phyloP scores from a whole-genome alignment of 2,797 vertebrate genomes.

The Chaenodraco wilsoni region DNA sequence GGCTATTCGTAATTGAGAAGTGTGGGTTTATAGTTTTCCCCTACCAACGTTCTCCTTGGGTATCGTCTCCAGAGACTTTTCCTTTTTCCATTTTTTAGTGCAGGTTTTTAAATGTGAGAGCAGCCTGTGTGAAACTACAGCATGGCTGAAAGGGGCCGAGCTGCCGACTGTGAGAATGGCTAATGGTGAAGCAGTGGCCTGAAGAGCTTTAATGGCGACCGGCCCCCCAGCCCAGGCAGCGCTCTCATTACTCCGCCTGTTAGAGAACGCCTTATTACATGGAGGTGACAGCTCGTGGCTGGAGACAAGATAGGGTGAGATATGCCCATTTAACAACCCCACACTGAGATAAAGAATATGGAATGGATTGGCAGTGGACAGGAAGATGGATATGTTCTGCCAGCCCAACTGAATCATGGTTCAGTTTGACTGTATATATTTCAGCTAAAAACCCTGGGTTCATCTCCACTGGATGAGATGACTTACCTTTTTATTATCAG shows the following conservation, averaged over 20 bases:
- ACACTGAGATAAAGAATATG: slow-evolving; percentile 43
- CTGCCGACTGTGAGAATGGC: slow-evolving; percentile 17
- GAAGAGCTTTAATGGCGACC: slow-evolving; percentile 47
- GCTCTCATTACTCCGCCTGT: slow-evolving; percentile 56
- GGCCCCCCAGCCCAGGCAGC: slow-evolving; percentile 45
- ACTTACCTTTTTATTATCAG: neutral
- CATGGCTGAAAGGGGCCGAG: slow-evolving; percentile 17
- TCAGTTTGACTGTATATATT: slow-evolving; percentile 1
- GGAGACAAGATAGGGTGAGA: slow-evolving; percentile 45
- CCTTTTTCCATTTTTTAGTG: neutral
- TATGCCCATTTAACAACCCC: slow-evolving; percentile 54
- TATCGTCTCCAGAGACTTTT: neutral
- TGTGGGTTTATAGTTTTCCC: slow-evolving; percentile 11
- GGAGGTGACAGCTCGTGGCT: slow-evolving; percentile 56
- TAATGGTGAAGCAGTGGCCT: slow-evolving; percentile 57
- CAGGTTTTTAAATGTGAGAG: slow-evolving; percentile 19
- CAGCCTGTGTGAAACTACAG: slow-evolving; percentile 23
- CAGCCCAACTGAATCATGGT: slow-evolving; percentile 37
- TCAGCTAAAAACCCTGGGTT: neutral
- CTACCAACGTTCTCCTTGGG: slow-evolving; percentile 2
- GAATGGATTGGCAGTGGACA: slow-evolving; percentile 34
- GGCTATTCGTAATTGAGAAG: slow-evolving; percentile 8
- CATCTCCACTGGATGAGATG: neutral
- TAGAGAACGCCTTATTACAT: slow-evolving; percentile 50
- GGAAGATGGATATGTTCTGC: slow-evolving; percentile 52